These are phyloP conservation scores for Ciona savignyi DNA, from an alignment of 23 tunicate species.

Conservation along the genomic window DNA sequence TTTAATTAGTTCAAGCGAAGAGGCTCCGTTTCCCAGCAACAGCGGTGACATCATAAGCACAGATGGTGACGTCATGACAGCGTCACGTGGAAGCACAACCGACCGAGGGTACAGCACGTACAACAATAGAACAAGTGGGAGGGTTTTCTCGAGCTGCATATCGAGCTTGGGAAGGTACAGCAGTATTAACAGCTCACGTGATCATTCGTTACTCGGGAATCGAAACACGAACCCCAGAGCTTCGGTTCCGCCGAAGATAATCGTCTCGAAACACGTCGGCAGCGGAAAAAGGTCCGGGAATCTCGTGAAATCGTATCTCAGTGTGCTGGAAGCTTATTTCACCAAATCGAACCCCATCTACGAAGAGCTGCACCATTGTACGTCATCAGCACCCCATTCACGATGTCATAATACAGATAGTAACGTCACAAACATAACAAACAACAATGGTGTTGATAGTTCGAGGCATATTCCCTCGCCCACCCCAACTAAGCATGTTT, in stretches of 20 bases:
- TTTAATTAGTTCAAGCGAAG: conserved; percentile 8
- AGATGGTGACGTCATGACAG: not conserved
- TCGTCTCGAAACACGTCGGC: not conserved
- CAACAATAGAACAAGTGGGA: not conserved
- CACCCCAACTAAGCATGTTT: not conserved
- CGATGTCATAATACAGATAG: not conserved
- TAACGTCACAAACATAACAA: too few species aligned
- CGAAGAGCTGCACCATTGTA: not conserved
- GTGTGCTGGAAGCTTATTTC: not conserved
- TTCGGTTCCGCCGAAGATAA: not conserved
- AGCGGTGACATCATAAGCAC: not conserved
- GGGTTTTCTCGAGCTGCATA: not conserved
- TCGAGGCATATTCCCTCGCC: not conserved
- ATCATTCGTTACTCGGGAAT: not conserved
- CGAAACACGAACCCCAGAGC: not conserved
- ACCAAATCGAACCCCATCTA: not conserved
- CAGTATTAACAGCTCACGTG: not conserved
- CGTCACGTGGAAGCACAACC: not conserved
- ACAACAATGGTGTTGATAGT: too few species aligned
- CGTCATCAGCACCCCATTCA: not conserved
- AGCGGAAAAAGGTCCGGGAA: not conserved
- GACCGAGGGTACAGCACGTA: conserved; percentile 22
- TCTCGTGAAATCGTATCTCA: not conserved
- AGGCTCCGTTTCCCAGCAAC: not conserved
- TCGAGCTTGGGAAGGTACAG: not conserved